Evolutionary conservation across 2,113 vertebrate genomes (phyloP), one percentile per base, ranked within the genome.

Genomic region (Toxostoma redivivum): DNA sequence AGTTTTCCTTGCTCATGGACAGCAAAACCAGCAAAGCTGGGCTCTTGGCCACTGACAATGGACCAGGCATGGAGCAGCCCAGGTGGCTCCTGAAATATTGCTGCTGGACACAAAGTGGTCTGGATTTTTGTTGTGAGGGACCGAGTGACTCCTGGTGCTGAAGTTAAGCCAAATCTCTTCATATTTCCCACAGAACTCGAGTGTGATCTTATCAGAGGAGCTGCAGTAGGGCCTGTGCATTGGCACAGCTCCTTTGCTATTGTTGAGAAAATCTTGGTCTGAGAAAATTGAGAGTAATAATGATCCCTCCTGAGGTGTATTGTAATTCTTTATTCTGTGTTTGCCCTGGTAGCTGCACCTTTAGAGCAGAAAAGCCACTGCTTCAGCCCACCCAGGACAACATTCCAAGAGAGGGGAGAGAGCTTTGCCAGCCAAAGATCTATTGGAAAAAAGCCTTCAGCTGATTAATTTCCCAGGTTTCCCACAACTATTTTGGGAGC

Each of bases 161-260:
- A 91, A 82, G 56, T 18, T 30, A 21, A 85, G 85, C 91, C 94
- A 95, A 82, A 86, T 35, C 65, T 70, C 58, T 76, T 12, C 15
- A 0, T 11, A 28, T 90, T 96, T 93, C 92, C 90, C 79, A 85
- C 85, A 87, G 38, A 69, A 44, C 19, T 35, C 7, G 48, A 53
- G 62, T 0, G 58, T 33, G 95, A 93, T 86, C 66, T 94, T 95
- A 94, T 93, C 94, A 38, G 2, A 0, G 92, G 78, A 91, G 86
- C 83, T 6, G 9, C 70, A 22, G 74, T 8, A 11, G 40, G 80
- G 92, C 78, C 92, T 5, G 2, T 23, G 81, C 57, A 0, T 8
- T 91, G 94, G 91, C 94, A 92, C 66, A 48, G 84, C 62, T 79
- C 71, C 91, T 90, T 23, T 3, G 62, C 90, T 87, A 30, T 77